Conservation (phyloP, 2,797 vertebrate species). For the Acrossocheilus wenchowensis region DNA sequence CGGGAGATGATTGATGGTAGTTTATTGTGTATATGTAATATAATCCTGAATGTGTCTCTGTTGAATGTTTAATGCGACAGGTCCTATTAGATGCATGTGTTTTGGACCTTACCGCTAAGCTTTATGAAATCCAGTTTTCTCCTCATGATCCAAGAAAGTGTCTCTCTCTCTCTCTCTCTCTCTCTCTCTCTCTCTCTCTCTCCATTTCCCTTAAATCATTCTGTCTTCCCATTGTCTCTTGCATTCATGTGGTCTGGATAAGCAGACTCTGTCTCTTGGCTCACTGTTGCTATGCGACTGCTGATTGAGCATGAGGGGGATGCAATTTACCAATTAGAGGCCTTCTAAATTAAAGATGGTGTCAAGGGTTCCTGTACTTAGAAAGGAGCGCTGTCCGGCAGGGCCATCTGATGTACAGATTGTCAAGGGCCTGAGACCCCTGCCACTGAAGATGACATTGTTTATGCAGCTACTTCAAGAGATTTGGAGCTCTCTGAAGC, state of each 20-base stretch:
- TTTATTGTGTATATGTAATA: conserved; percentile 2
- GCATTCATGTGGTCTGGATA: conserved; percentile 54
- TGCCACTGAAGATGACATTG: conserved; percentile 1
- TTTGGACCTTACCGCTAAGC: neutral
- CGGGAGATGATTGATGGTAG: conserved; percentile 3
- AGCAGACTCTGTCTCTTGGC: conserved; percentile 32
- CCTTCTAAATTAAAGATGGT: conserved; percentile 74
- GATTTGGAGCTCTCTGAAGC: neutral
- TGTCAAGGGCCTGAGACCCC: conserved; percentile 28
- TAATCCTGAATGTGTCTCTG: conserved; percentile 23
- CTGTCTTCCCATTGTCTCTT: conserved; percentile 41
- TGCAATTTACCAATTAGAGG: conserved; percentile 79
- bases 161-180: neutral
- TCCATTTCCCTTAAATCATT: conserved; percentile 22
- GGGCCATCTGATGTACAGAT: conserved; percentile 28
- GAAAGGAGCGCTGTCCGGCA: conserved; percentile 43
- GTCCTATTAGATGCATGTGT: conserved; percentile 6
- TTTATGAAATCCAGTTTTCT: conserved; percentile 22
- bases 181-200: neutral
- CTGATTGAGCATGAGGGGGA: conserved; percentile 76
- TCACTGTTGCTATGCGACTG: conserved; percentile 78
- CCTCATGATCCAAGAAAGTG: conserved; percentile 5
- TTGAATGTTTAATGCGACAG: conserved; percentile 33
- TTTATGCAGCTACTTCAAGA: neutral
- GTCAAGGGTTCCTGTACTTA: conserved; percentile 69